Base-by-base conservation (phyloP, 2,797 vertebrate genomes). In the Xenops minutus region DNA sequence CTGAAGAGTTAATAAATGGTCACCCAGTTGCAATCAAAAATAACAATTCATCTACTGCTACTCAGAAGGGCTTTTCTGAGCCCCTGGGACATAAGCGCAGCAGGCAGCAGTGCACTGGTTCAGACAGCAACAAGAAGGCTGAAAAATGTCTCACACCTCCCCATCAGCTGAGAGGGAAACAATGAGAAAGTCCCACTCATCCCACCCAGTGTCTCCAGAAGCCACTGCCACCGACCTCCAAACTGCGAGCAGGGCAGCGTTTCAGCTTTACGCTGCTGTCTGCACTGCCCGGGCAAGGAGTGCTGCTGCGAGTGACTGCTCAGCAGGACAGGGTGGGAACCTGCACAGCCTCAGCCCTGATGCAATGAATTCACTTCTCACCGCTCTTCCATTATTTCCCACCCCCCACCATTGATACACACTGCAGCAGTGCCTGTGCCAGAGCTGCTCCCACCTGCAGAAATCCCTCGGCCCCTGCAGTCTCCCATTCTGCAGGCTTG, bases 1-100 rank as follows among this genome's bases (percentile, higher is more conserved):
- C 30, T 11, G 29, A 88, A 87, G 73, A 96, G 88, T 87, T 89
- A 95, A 95, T 93, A 95, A 96, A 93, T 89, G 68, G 88, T 88
- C 64, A 56, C 81, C 76, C 95, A 91, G 58, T 85, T 87, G 37
- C 85, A 91, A 80, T 74, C 39, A 78, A 87, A 95, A 97, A 81
- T 66, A 92, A 76, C 77, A 92, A 73, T 77, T 95, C 56, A 84
- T 41, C 52, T 85, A 56, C 66, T 88, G 41, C 85, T 85, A 63
- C 64, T 84, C 83, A 62, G 41, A 92, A 88, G 69, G 79, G 46
- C 30, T 85, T 91, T 93, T 88, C 75, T 67, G 77, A 81, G 32
- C 11, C 79, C 39, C 49, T 51, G 59, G 29, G 85, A 56, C n/a
- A 88, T 69, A 74, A 52, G 55, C 63, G 52, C 67, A 30, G 63